A percentile compares a stretch with the other conserved stretches of the same genome.
phyloP scores from a whole-genome alignment of 2,888 invertebrate species.

The Scaeva pyrastri region DNA sequence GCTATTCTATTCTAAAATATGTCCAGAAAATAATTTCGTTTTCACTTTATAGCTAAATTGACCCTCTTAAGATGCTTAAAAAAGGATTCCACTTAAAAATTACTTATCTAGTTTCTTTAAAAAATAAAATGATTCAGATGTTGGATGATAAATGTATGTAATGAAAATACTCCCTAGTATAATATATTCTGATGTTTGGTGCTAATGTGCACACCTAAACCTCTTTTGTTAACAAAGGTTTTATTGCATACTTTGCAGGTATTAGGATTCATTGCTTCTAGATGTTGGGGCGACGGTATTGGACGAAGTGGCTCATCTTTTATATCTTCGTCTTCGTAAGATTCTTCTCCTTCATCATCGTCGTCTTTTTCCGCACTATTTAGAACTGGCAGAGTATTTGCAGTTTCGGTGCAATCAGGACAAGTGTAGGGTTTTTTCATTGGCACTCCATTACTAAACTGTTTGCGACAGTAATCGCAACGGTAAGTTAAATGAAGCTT shows the following conservation, averaged over 20 bases:
- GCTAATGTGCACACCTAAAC: constrained; percentile 49
- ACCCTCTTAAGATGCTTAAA: constrained; percentile 16
- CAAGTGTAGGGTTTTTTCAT: constrained; percentile 78
- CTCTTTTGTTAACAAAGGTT: constrained; percentile 58
- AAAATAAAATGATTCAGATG: constrained; percentile 15
- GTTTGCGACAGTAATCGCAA: constrained; percentile 78
- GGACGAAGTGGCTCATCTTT: constrained; percentile 57
- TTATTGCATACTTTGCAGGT: constrained; percentile 64
- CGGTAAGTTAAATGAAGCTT: constrained; percentile 79
- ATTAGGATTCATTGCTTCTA: constrained; percentile 35
- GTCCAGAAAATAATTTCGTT: neutral
- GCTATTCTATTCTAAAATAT: too few relatives aligned
- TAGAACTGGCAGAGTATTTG: neutral
- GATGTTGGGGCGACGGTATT: constrained; percentile 3
- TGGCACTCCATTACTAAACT: constrained; percentile 78
- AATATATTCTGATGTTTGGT: constrained; percentile 46
- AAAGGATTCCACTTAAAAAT: constrained; percentile 35
- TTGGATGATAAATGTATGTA: neutral
- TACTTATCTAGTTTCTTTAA: constrained; percentile 42
- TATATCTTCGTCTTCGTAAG: constrained; percentile 55
- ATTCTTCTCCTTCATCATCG: constrained; percentile 37
- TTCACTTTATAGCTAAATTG: neutral
- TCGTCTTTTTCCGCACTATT: constrained; percentile 22
- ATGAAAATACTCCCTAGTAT: constrained; percentile 18
- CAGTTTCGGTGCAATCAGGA: constrained; percentile 62